Base-by-base conservation (phyloP, 37 sponge, comb jelly and placozoan genomes). In the Eunapius fragilis region DNA sequence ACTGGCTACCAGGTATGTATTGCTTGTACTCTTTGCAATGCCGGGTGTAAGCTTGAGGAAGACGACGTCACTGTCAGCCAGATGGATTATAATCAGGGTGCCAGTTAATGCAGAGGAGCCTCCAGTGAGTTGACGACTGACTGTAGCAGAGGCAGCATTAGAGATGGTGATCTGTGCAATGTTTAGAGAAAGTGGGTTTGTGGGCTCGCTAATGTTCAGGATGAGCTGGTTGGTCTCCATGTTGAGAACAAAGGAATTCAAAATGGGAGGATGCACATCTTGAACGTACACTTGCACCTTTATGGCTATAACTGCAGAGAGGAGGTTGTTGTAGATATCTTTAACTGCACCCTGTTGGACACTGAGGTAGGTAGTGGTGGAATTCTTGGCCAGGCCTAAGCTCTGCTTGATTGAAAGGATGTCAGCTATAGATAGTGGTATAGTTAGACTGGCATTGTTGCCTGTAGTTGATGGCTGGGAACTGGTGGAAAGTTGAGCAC, bases 171-270 rank as follows among this genome's bases (percentile, higher is more conserved):
- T 87, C 33, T 89, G 90, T 26, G 82, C 76, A 27, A 84, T 78
- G 78, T 92, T 84, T 74, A 95, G 81, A 19, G 78, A 83, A 28
- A 47, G 28, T 35, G 25, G 68, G 71, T 90, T 81, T 25, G 93
- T 72, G 2, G 97, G 93, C 75, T 96, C 97, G 78, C 87, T 87
- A 31, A 96, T 74, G 49, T 87, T 73, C 4, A 97, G 69, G 2
- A 37, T 23, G 24, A 97, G 38, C 17, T 71, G 31, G 25, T 85
- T 81, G 4, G 70, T 50, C 67, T 97, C 70, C 17, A 94, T 79
- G 82, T 97, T 87, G 32, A 94, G 75, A 74, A 79, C 71, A 76
- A 94, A 91, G 2, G 74, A 70, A 36, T 26, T 35, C 7, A 97
- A 37, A 2, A 26, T 36, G 26, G 97, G 97, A 58, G 70, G 38